These are phyloP conservation scores for Eulemur macaco DNA, from an alignment of 2,113 vertebrate genomes.

Conservation along the genomic window DNA sequence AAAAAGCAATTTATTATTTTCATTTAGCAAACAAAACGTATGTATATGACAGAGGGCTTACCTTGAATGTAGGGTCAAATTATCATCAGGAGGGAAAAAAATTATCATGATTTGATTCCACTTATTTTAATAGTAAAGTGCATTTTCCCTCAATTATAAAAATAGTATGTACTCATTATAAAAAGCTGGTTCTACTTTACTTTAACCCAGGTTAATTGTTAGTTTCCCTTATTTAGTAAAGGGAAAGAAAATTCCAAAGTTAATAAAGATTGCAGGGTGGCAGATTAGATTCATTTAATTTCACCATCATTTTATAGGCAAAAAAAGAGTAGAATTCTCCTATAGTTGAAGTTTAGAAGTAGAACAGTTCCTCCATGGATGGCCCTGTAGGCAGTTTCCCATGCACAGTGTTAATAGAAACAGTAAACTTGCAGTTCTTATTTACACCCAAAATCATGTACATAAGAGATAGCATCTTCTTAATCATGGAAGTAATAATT, in stretches of 20 bases:
- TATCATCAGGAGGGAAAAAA: background rate
- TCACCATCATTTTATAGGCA: background rate
- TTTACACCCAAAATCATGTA: background rate
- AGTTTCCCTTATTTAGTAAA: background rate
- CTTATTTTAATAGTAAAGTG: background rate
- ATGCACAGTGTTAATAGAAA: background rate
- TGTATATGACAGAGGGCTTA: background rate
- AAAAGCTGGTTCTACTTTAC: background rate
- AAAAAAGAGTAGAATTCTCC: background rate
- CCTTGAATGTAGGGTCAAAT: background rate
- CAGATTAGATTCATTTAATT: conserved; percentile 6
- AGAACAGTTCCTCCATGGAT: background rate
- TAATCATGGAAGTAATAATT: background rate
- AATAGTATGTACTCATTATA: background rate
- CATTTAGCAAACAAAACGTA: background rate
- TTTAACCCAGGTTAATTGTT: background rate
- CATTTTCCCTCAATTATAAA: conserved; percentile 19
- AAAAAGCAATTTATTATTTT: background rate
- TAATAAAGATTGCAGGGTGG: background rate
- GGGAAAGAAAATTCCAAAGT: conserved; percentile 2
- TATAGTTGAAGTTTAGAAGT: background rate
- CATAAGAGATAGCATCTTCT: background rate
- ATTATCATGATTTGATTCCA: background rate
- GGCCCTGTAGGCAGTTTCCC: background rate
- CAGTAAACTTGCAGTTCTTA: background rate